A percentile compares a stretch with the other conserved stretches of the same genome.
phyloP scores from a whole-genome alignment of 2,888 invertebrate genomes.

The Dryobota labecula region DNA sequence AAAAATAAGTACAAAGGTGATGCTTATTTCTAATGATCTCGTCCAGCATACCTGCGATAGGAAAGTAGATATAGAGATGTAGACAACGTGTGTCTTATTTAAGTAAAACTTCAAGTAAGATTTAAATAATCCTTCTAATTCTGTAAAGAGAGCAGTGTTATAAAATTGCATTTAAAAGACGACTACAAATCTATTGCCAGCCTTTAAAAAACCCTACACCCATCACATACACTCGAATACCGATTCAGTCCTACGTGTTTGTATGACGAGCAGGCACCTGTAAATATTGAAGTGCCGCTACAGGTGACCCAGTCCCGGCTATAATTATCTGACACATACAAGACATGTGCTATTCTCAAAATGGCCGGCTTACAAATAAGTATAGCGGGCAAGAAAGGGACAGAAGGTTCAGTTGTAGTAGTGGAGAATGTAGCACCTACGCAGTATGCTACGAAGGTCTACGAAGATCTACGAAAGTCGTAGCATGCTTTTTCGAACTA shows the following conservation, averaged over 20 bases:
- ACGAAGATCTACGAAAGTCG: neutral
- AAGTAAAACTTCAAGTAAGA: too few species aligned
- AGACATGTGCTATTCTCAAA: slow-evolving; percentile 85
- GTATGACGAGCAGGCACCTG: slow-evolving; percentile 46
- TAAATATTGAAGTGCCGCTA: slow-evolving; percentile 44
- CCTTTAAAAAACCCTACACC: neutral
- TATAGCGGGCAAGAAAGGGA: slow-evolving; percentile 46
- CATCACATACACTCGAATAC: neutral
- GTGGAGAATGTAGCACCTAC: neutral
- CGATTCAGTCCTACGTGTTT: neutral
- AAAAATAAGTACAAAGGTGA: too few species aligned
- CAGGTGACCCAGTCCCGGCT: slow-evolving; percentile 84
- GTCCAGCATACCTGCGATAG: too few species aligned
- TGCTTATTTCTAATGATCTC: too few species aligned
- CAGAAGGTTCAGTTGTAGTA: slow-evolving; percentile 47
- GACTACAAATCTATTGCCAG: neutral
- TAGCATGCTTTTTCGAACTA: neutral
- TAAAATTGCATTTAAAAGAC: too few species aligned
- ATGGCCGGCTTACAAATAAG: slow-evolving; percentile 73
- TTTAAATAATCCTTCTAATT: neutral
- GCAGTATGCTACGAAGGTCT: neutral
- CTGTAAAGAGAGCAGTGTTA: neutral
- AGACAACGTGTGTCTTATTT: too few species aligned
- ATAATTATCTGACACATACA: slow-evolving; percentile 84
- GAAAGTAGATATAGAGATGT: too few species aligned